phyloP scores from a whole-genome alignment of 2,113 vertebrate genomes.

The Tupaia chinensis region DNA sequence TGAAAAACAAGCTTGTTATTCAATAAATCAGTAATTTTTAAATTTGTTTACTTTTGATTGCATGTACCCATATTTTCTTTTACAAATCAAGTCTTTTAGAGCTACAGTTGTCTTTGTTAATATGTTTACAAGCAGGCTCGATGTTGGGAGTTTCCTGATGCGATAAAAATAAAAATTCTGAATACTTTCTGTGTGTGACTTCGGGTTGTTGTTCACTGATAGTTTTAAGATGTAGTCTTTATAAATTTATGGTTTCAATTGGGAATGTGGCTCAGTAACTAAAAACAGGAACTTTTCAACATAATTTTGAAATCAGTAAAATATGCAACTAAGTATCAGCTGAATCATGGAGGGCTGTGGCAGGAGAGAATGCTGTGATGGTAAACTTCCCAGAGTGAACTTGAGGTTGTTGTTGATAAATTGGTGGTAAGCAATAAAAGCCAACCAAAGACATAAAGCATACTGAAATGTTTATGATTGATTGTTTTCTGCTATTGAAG shows the following conservation, averaged over 20 bases:
- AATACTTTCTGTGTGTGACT: conserved; percentile 57
- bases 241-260: conserved; percentile 67
- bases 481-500: not conserved
- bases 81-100: conserved; percentile 53
- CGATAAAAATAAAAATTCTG: conserved; percentile 70
- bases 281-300: conserved; percentile 60
- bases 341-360: not conserved
- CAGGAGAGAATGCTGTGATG: not conserved
- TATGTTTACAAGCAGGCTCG: conserved; percentile 45
- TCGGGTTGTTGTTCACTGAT: conserved; percentile 46
- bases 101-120: not conserved
- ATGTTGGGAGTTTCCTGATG: conserved; percentile 49
- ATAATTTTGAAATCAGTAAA: conserved; percentile 64
- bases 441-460: not conserved
- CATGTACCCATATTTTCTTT: not conserved
- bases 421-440: not conserved
- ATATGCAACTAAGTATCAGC: not conserved
- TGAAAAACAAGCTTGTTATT: conserved; percentile 22
- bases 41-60: conserved; percentile 13
- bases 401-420: not conserved
- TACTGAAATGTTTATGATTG: not conserved
- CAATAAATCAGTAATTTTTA: not conserved
- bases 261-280: conserved; percentile 63
- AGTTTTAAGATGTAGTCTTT: conserved; percentile 68
- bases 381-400: not conserved